Evolutionary conservation across 2,888 invertebrate genomes (phyloP).

Genomic region (Andrena bicolor): DNA sequence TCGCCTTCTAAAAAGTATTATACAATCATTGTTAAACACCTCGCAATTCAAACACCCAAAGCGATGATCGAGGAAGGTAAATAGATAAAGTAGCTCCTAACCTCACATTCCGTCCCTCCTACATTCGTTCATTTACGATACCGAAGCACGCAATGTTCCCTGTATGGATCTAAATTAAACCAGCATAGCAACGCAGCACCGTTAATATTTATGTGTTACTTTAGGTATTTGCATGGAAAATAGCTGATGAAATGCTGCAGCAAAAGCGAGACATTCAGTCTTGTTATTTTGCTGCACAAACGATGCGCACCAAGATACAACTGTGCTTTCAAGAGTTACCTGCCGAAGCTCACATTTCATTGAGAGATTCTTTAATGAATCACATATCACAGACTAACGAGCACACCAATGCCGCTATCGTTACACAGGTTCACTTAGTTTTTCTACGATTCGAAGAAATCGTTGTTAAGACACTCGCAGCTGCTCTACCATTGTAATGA

Average conservation of each 20-base stretch:
- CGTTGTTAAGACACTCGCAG: background rate
- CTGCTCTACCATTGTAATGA: background rate
- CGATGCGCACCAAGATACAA: constrained; percentile 98
- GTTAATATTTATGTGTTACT: constrained; percentile 68
- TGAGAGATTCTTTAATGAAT: constrained; percentile 95
- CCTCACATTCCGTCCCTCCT: background rate
- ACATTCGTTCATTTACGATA: background rate
- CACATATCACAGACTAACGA: constrained; percentile 94
- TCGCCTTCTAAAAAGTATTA: background rate
- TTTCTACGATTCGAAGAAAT: background rate
- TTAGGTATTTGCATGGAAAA: constrained; percentile 98
- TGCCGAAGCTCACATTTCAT: constrained; percentile 91
- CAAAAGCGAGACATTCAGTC: constrained; percentile 95
- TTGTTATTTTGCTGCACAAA: constrained; percentile 99
- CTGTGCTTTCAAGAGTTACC: constrained; percentile 97
- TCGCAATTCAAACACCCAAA: background rate
- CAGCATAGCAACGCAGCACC: background rate
- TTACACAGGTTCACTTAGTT: constrained; percentile 89
- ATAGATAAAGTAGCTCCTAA: constrained; percentile 19
- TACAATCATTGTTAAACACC: background rate
- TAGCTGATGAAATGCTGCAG: constrained; percentile 96
- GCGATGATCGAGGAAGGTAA: constrained; percentile 15
- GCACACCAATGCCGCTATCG: constrained; percentile 93
- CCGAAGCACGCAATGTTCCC: background rate
- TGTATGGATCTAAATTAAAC: background rate